phyloP scores from a whole-genome alignment of 92 coral and sea anemone species.

The Plumapathes pennacea region DNA sequence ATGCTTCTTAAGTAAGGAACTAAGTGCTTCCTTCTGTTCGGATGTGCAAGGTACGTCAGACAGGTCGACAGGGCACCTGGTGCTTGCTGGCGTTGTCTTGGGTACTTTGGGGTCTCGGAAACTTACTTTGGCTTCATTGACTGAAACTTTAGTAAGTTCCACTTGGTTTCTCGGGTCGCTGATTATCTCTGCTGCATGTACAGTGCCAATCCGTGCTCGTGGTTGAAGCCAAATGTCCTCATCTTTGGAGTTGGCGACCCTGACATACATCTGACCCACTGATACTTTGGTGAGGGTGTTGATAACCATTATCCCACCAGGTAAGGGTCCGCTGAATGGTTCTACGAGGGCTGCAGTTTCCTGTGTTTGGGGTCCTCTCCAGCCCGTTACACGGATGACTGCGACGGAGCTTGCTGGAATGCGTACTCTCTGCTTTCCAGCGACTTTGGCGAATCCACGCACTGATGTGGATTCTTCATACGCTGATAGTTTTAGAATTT shows the following conservation, averaged over 20 bases:
- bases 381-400: constrained; percentile 37
- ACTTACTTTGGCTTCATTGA: constrained; percentile 36
- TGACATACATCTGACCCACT: constrained; percentile 35
- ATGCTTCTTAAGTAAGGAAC: constrained; percentile 25
- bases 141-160: constrained; percentile 13
- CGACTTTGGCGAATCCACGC: constrained; percentile 45
- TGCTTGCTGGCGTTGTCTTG: constrained; percentile 1
- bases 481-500: constrained; percentile 28
- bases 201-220: constrained; percentile 55
- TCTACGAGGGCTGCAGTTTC: constrained; percentile 46
- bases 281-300: constrained; percentile 38
- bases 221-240: constrained; percentile 72
- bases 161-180: constrained; percentile 13
- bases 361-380: constrained; percentile 14
- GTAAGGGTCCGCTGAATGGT: constrained; percentile 25
- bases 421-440: constrained; percentile 30
- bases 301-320: constrained; percentile 44
- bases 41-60: constrained; percentile 25
- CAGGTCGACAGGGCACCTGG: constrained; percentile 32
- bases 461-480: constrained; percentile 11
- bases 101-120: constrained; percentile 12
- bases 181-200: constrained; percentile 46
- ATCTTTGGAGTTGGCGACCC: constrained; percentile 56
- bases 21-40: constrained; percentile 31
- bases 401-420: constrained; percentile 58